Base-by-base conservation (phyloP, 2,888 invertebrate species). In the Lordiphosa andalusiaca region DNA sequence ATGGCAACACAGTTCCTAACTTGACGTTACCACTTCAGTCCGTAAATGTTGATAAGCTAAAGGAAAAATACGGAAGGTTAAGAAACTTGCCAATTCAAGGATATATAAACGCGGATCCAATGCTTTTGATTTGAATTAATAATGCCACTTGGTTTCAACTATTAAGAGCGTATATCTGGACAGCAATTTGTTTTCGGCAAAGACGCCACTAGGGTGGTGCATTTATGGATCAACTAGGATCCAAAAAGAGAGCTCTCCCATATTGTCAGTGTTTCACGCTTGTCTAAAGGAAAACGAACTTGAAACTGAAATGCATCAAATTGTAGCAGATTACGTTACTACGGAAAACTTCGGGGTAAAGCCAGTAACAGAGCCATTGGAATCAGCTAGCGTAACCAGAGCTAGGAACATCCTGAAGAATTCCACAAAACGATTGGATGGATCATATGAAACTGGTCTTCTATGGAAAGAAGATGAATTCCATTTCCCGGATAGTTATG, bases 81-180 rank as follows among this genome's bases (percentile, higher is more conserved):
- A 37, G 7, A 37, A n/a, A 12, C 9, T 12, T 36, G 7, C 25
- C 25, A 25, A 25, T 25, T 25, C 6, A 25, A 25, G 25, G 25
- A 25, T 25, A 25, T 25, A 25, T 7, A 25, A 6, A 25, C 25
- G 25, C 25, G 7, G 25, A 7, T 25, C 25, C 25, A 7, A 25
- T 7, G 25, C 6, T 7, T 2, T 25, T 25, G 25, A 25, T 25
- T 42, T n/a, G 40, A 25, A 49, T 49, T 9, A 39, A 49, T 38
- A 38, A 38, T 30, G 40, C 38, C 39, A 51, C 7, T 40, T 51
- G 9, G 2, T 38, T 38, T 38, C 12, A 13, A 38, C 37, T 13
- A 13, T 12, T 7, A 13, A 13, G 37, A 12, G 13, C 37, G 13
- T 38, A 13, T 38, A 13, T 38, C 7, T 38, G 7, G 25, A 25